Conservation (phyloP, 2,113 vertebrate species). For the Myodes glareolus region DNA sequence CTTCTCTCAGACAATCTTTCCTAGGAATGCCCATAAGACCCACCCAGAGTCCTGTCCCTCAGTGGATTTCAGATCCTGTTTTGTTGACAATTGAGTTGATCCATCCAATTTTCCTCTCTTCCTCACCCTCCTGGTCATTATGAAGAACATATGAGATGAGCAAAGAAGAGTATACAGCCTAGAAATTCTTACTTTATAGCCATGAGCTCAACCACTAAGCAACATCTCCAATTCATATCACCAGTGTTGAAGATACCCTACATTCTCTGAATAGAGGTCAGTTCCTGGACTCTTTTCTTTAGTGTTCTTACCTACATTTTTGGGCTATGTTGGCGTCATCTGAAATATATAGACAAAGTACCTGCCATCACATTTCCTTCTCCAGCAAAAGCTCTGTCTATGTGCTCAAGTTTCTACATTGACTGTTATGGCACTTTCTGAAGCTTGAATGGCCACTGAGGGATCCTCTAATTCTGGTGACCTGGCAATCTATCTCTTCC, state of each 20-base stretch:
- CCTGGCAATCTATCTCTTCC: constrained; percentile 4
- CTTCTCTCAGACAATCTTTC: too few species aligned
- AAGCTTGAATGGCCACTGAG: not conserved
- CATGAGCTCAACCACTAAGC: not conserved
- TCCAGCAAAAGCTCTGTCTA: not conserved
- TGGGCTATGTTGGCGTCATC: not conserved
- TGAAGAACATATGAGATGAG: not conserved
- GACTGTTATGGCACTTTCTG: not conserved
- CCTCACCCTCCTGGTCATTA: not conserved
- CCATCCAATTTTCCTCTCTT: not conserved
- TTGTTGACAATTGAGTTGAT: not conserved
- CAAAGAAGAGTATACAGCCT: not conserved
- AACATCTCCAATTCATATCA: not conserved
- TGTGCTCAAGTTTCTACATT: not conserved
- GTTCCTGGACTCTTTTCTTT: not conserved
- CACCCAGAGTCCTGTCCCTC: too few species aligned
- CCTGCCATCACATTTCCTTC: not conserved
- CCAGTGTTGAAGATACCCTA: not conserved
- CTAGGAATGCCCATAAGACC: not conserved
- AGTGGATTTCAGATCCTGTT: not conserved
- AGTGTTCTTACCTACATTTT: not conserved
- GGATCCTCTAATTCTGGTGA: constrained; percentile 23
- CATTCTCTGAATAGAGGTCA: not conserved
- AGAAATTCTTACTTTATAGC: not conserved
- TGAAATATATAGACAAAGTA: not conserved